Conservation (phyloP, 2,888 invertebrate genomes). For the Ctenicera cuprea region DNA sequence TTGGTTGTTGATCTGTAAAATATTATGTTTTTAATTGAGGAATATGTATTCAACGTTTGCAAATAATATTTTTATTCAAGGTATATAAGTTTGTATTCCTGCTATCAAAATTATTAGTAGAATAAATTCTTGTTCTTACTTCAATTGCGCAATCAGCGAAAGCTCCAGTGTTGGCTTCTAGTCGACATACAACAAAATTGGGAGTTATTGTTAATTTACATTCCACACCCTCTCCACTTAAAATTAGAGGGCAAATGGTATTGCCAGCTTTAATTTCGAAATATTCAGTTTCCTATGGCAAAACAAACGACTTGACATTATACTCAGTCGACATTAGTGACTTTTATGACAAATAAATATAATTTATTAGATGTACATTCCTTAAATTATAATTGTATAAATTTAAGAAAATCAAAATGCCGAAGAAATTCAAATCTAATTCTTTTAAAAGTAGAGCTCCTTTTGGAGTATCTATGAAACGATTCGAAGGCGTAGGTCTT, state of each 20-base stretch:
- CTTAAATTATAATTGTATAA: no score
- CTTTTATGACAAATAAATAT: constrained; percentile 3
- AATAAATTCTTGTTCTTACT: no score
- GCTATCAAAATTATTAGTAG: no score
- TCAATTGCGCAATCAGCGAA: constrained; percentile 56
- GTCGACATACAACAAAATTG: constrained; percentile 57
- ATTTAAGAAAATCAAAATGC: not conserved
- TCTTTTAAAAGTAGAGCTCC: constrained; percentile 47
- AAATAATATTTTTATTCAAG: no score
- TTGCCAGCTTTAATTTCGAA: constrained; percentile 59
- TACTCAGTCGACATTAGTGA: no score
- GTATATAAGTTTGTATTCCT: no score
- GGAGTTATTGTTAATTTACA: constrained; percentile 54
- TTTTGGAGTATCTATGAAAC: constrained; percentile 54
- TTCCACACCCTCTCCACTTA: constrained; percentile 57
- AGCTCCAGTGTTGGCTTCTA: constrained; percentile 51
- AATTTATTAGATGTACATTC: no score
- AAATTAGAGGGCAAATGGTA: constrained; percentile 57
- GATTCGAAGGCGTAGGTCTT: constrained; percentile 60
- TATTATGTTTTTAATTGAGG: not conserved
- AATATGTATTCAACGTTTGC: no score
- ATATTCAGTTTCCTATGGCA: constrained; percentile 56
- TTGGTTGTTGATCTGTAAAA: constrained; percentile 55
- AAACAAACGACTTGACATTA: constrained; percentile 22
- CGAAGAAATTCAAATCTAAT: not conserved